phyloP scores from a whole-genome alignment of 2,888 invertebrate genomes.

The Macrostomum cliftonense region DNA sequence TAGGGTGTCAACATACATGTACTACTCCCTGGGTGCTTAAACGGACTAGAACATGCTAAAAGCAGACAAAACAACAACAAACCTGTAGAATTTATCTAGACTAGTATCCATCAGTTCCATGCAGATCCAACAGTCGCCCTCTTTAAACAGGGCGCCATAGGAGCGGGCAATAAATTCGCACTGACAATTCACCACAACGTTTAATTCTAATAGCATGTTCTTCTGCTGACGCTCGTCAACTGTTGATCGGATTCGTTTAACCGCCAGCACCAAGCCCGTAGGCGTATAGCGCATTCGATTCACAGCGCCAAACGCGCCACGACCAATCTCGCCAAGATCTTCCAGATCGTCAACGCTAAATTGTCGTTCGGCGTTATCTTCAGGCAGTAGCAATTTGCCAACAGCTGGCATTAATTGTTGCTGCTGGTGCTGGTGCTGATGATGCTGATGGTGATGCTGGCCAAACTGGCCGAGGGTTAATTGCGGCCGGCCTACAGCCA shows the following conservation, averaged over 20 bases:
- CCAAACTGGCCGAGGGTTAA: too few species aligned
- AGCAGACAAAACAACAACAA: conserved; percentile 24
- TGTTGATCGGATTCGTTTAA: conserved; percentile 50
- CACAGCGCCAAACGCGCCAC: conserved; percentile 88
- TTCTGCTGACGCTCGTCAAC: conserved; percentile 37
- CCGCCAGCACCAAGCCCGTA: conserved; percentile 82
- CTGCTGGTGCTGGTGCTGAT: too few species aligned
- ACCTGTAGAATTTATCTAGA: conserved; percentile 83
- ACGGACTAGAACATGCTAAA: too few species aligned
- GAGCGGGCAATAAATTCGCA: conserved; percentile 50
- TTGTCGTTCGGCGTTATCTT: too few species aligned
- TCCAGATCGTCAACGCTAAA: conserved; percentile 48
- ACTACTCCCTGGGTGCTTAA: too few species aligned
- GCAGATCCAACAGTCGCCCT: conserved; percentile 99
- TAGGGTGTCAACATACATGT: too few species aligned
- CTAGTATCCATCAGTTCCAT: conserved; percentile 98
- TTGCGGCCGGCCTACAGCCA: too few species aligned
- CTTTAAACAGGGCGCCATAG: conserved; percentile 90
- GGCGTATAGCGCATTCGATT: conserved; percentile 84
- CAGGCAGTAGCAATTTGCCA: too few species aligned
- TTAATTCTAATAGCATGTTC: conserved; percentile 37
- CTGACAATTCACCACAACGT: conserved; percentile 38
- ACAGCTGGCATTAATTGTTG: too few species aligned
- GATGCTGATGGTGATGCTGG: too few species aligned
- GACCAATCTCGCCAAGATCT: conserved; percentile 68